These are phyloP conservation scores for Rattus norvegicus DNA, from an alignment of 2,113 vertebrate species.

Conservation along the genomic window GRCr8 NC_086039.1:117744501-117745000, in stretches of 20 bases:
- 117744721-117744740: background rate
- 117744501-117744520: too few species aligned
- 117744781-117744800: background rate
- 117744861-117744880: background rate
- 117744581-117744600: too few species aligned
- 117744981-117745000: background rate
- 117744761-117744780: background rate
- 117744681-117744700: background rate
- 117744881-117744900: background rate
- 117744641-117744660: too few species aligned
- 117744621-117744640: too few species aligned
- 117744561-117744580: too few species aligned
- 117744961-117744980: background rate
- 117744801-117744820: background rate
- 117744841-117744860: background rate
- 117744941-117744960: background rate
- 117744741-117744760: background rate
- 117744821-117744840: background rate
- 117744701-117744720: slow-evolving; percentile 22
- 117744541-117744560: too few species aligned
- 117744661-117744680: background rate
- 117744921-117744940: background rate
- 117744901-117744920: background rate
- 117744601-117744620: too few species aligned
- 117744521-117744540: too few species aligned